Conservation (phyloP, 2,888 invertebrate species). For the Ophion ventricosus region DNA sequence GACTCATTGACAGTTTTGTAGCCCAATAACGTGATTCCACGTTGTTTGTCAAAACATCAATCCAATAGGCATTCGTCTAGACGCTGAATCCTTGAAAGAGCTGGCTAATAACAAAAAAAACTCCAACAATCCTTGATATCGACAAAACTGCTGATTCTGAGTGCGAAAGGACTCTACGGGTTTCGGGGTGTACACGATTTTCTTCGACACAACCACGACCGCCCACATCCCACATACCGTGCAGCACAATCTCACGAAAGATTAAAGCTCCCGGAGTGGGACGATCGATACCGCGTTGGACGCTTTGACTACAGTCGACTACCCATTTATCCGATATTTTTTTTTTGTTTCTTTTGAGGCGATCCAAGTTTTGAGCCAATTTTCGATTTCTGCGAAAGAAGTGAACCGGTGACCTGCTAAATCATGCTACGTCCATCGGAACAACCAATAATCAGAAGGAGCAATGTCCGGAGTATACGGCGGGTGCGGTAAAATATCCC, state of each 20-base stretch:
- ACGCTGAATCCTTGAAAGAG: constrained; percentile 20
- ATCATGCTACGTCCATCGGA: too few species aligned
- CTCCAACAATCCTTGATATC: constrained; percentile 31
- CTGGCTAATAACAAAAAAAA: constrained; percentile 2
- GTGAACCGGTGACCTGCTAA: too few species aligned
- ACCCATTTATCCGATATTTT: constrained; percentile 12
- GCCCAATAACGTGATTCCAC: background rate
- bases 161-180: background rate
- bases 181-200: background rate
- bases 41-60: too few species aligned
- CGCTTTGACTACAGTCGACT: constrained; percentile 2
- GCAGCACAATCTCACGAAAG: constrained; percentile 29
- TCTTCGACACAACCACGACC: constrained; percentile 6
- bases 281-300: constrained; percentile 32
- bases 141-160: constrained; percentile 36
- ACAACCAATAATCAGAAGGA: too few species aligned
- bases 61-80: constrained; percentile 15
- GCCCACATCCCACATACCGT: constrained; percentile 8
- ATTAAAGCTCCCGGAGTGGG: constrained; percentile 19
- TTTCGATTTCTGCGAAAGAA: too few species aligned
- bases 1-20: background rate
- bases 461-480: too few species aligned
- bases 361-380: too few species aligned
- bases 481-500: too few species aligned
- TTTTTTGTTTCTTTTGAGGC: background rate